These are phyloP conservation scores for Charaxes varanes DNA, from an alignment of 1,140 invertebrate genomes.

Conservation along the genomic window DNA sequence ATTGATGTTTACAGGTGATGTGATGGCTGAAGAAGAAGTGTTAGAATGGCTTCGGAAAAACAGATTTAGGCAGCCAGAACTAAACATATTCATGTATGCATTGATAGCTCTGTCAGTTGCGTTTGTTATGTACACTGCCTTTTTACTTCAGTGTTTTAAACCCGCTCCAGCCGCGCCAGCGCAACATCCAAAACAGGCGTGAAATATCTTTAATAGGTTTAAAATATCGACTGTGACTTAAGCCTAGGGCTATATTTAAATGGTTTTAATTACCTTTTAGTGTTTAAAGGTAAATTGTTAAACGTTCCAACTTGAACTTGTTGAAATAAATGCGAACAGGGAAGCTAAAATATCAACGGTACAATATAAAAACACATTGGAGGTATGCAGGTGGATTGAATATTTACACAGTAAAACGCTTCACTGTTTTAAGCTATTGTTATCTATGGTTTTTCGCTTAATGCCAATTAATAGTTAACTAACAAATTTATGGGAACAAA, in stretches of 20 bases:
- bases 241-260: slow-evolving; percentile 8
- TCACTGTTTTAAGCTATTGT: background rate
- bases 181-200: slow-evolving; percentile 80
- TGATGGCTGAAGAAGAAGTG: slow-evolving; percentile 90
- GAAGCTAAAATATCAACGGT: slow-evolving; percentile 1
- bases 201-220: slow-evolving; percentile 33
- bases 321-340: background rate
- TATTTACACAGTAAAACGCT: too few species aligned
- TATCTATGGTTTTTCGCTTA: slow-evolving; percentile 3
- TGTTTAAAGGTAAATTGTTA: slow-evolving; percentile 12
- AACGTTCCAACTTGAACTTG: slow-evolving; percentile 10
- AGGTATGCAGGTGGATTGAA: too few species aligned
- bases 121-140: slow-evolving; percentile 92
- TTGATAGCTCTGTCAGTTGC: slow-evolving; percentile 88
- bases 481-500: slow-evolving; percentile 20
- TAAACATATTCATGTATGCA: slow-evolving; percentile 96
- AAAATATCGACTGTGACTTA: slow-evolving; percentile 5
- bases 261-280: slow-evolving; percentile 7
- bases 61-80: slow-evolving; percentile 92
- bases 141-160: slow-evolving; percentile 92
- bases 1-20: slow-evolving; percentile 82
- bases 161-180: slow-evolving; percentile 74
- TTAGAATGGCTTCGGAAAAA: slow-evolving; percentile 95
- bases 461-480: slow-evolving; percentile 8
- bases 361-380: too few species aligned